phyloP scores from a whole-genome alignment of 2,797 vertebrate genomes.

The Clamator glandarius region DNA sequence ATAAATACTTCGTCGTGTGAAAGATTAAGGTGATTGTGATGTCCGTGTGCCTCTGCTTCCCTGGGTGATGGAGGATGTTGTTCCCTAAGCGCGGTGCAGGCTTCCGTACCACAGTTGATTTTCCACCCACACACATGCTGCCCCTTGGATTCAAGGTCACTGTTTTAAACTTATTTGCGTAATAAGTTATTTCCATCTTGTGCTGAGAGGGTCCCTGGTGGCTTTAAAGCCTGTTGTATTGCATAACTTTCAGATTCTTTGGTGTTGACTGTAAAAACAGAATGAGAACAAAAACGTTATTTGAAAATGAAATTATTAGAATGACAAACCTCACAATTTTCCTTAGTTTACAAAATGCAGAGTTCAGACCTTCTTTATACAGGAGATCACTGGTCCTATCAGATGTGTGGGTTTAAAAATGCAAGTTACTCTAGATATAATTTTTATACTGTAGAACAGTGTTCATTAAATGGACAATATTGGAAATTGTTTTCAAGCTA shows the following conservation, averaged over 20 bases:
- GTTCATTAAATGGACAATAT: not conserved
- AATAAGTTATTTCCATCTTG: constrained; percentile 54
- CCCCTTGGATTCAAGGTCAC: constrained; percentile 49
- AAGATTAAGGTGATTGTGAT: not conserved
- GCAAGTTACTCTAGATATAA: not conserved
- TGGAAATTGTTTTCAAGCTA: not conserved
- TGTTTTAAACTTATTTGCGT: constrained; percentile 45
- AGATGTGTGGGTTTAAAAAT: not conserved
- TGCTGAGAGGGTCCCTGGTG: constrained; percentile 22
- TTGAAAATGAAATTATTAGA: constrained; percentile 9
- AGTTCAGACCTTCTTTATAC: not conserved
- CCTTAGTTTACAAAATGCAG: not conserved
- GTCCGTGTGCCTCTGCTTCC: not conserved
- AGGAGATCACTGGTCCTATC: not conserved
- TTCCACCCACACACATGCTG: not conserved
- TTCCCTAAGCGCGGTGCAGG: not conserved
- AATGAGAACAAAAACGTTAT: constrained; percentile 17
- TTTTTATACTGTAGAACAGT: not conserved
- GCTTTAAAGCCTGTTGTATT: constrained; percentile 22
- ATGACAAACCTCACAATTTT: not conserved
- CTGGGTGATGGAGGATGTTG: not conserved
- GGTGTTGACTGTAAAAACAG: constrained; percentile 48
- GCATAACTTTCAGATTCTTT: constrained; percentile 60
- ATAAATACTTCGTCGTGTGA: not conserved
- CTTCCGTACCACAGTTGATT: not conserved